Percentiles rank a stretch among this genome's conserved stretches.
These are phyloP conservation scores for Agrypnia vestita DNA, from an alignment of 1,140 invertebrate species.

Conservation along the genomic window DNA sequence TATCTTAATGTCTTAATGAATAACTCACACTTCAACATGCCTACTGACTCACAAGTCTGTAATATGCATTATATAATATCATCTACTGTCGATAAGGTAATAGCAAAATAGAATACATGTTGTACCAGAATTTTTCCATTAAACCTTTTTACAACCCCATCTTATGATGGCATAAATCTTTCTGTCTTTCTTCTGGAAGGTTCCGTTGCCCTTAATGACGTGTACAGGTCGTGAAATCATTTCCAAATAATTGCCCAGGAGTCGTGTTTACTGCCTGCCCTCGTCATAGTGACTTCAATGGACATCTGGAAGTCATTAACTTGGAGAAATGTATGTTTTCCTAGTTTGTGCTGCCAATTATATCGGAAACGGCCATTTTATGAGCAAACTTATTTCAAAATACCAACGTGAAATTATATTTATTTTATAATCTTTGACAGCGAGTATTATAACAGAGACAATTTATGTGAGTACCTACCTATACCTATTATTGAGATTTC, in stretches of 20 bases:
- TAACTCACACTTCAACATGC: too few species aligned
- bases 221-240: not conserved
- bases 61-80: too few species aligned
- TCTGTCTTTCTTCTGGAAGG: not conserved
- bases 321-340: conserved; percentile 37
- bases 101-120: too few species aligned
- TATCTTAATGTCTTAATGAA: too few species aligned
- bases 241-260: conserved; percentile 38
- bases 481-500: too few species aligned
- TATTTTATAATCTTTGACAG: not conserved
- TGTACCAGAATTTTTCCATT: too few species aligned
- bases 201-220: conserved; percentile 6
- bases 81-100: too few species aligned
- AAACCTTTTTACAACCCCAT: not conserved
- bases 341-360: conserved; percentile 23
- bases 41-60: too few species aligned
- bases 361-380: conserved; percentile 34
- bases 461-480: too few species aligned
- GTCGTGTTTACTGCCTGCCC: conserved; percentile 10
- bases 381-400: conserved; percentile 1
- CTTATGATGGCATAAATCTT: not conserved
- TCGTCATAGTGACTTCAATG: conserved; percentile 33
- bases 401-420: not conserved
- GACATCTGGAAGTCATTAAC: conserved; percentile 49
- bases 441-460: not conserved